Evolutionary conservation across 37 sponge, comb jelly and placozoan genomes (phyloP), one percentile per base, ranked within the genome.

Genomic region (Diacarnus erythraeanus): DNA sequence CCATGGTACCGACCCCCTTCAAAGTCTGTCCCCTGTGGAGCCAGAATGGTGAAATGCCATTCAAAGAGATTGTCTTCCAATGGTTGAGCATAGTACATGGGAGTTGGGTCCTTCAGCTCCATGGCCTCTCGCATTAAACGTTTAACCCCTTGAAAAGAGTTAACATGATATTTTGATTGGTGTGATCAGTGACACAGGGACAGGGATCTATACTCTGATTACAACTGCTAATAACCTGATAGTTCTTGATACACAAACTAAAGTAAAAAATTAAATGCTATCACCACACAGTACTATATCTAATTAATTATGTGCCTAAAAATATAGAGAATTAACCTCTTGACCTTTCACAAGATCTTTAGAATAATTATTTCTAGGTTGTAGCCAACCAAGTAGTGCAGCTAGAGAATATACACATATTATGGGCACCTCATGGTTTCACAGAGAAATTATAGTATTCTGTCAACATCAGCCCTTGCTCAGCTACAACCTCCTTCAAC

Each of bases 21-120:
- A 64, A 86, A 98, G 18, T 91, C 82, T 12, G 91, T 84, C 25
- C 85, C 99, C 33, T 81, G 44, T 1, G 97, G 92, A 6, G 96
- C 99, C 18, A 77, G 60, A 59, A 98, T 90, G 4, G 99, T 98
- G 85, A 98, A 98, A 75, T 98, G 99, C 99, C 99, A 98, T 69
- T 98, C 99, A 69, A 98, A 98, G 64, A 98, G 69, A 42, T 75
- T 64, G 25, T 90, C 94, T 56, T 98, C 99, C 63, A 98, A 71
- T 3, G 99, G 99, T 67, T 88, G 91, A 15, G 99, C 93, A 61
- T 73, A 74, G 79, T 92, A 98, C 74, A 97, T 88, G 9, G 89
- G 64, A 9, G 99, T 96, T 17, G 99, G 90, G 35, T 93, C 92
- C 59, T 71, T 83, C 35, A 98, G 61, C 38, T 98, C 99, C n/a